phyloP scores from a whole-genome alignment of 23 tunicate genomes.

The Trididemnum nubilum region DNA sequence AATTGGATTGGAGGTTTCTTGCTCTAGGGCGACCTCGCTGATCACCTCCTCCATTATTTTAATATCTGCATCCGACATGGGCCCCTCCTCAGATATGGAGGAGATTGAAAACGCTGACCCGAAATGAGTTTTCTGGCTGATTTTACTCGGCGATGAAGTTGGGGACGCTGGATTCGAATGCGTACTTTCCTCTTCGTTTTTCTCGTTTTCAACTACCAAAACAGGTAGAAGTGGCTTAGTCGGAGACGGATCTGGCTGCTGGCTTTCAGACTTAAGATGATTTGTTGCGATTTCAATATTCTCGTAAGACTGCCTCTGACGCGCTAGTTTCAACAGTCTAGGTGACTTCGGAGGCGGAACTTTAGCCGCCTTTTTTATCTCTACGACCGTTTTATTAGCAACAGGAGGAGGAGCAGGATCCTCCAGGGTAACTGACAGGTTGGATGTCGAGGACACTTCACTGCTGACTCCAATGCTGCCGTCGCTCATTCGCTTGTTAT shows the following conservation, averaged over 20 bases:
- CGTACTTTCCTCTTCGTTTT: background rate
- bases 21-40: slow-evolving; percentile 26
- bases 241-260: background rate
- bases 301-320: background rate
- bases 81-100: slow-evolving; percentile 38
- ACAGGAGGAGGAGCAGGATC: background rate
- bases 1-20: background rate
- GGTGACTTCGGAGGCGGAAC: slow-evolving; percentile 17
- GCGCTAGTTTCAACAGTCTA: background rate
- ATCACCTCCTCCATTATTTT: slow-evolving; percentile 66
- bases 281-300: background rate
- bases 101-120: slow-evolving; percentile 29
- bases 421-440: background rate
- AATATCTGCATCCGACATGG: slow-evolving; percentile 1
- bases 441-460: slow-evolving; percentile 6
- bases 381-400: background rate
- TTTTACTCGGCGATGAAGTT: background rate
- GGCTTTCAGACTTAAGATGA: background rate
- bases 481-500: background rate
- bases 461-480: background rate
- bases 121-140: background rate
- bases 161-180: background rate
- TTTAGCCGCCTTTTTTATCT: background rate
- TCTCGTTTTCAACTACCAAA: background rate
- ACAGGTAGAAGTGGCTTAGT: background rate